Percentiles rank a stretch among this genome's conserved stretches.
Evolutionary conservation across 2,797 vertebrate species (phyloP).

Genomic region (Dermochelys coriacea): DNA sequence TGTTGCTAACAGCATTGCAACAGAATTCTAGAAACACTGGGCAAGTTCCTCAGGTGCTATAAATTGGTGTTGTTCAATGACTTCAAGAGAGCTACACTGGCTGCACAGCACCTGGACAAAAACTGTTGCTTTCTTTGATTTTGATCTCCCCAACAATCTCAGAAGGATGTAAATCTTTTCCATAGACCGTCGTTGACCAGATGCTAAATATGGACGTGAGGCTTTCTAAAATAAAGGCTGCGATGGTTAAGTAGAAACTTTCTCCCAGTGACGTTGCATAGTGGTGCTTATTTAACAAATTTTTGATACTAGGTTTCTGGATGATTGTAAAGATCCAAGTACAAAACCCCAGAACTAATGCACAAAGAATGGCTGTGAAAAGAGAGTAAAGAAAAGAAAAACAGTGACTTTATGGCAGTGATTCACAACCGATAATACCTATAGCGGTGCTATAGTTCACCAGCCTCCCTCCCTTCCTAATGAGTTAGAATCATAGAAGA

Average conservation of each 20-base stretch:
- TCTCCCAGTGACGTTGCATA: neutral
- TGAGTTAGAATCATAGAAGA: too few relatives aligned
- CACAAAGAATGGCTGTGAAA: constrained; percentile 5
- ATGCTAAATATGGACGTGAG: neutral
- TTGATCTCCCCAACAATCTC: neutral
- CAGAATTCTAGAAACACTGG: neutral
- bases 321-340: neutral
- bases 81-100: neutral
- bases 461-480: neutral
- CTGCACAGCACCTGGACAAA: neutral
- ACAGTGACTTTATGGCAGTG: neutral
- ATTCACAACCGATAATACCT: neutral
- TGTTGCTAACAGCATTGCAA: neutral
- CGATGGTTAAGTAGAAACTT: constrained; percentile 22
- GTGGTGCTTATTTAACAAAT: neutral
- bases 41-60: neutral
- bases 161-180: neutral
- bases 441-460: neutral
- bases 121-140: neutral
- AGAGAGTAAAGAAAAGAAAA: neutral
- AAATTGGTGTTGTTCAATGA: neutral
- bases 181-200: neutral
- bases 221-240: neutral
- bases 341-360: neutral
- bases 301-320: neutral